Evolutionary conservation across 2,888 invertebrate genomes (phyloP), one percentile per base, ranked within the genome.

Genomic region (Elysia crispata): DNA sequence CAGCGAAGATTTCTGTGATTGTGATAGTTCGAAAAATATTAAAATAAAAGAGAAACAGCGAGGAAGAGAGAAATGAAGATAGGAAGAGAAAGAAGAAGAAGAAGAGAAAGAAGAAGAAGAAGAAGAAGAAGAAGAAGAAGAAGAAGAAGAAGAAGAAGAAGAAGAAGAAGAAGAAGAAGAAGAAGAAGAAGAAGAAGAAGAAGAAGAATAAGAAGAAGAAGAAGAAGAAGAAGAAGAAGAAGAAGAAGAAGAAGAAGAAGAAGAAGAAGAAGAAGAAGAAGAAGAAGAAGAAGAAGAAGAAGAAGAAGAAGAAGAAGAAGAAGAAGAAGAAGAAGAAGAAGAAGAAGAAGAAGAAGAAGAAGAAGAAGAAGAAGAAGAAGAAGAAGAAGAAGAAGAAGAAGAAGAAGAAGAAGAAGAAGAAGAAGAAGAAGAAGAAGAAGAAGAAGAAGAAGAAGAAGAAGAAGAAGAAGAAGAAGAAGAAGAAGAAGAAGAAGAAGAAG

Each of bases 271-370:
- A 41, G n/a, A 33, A n/a, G 25, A 31, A 31, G n/a, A 54, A 41
- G 41, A 70, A 28, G n/a, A 20, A 0, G 62, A 66, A 64, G 20
- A n/a, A 54, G 67, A 66, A 33, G 23, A 50, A 30, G 23, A 57
- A 60, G 62, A 41, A 54, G 77, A 60, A 20, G 13, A 28, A 31
- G 33, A 60, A 33, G 50, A 62, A 31, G 57, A 69, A 60, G 28
- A 41, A 30, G 70, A 70, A 30, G 20, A 23, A 23, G 18, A 73
- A 18, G 18, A n/a, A n/a, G n/a, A n/a, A n/a, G n/a, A n/a, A n/a
- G n/a, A n/a, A n/a, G n/a, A n/a, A n/a, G n/a, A n/a, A n/a, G n/a
- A n/a, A n/a, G n/a, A n/a, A n/a, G n/a, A n/a, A n/a, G n/a, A n/a
- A n/a, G n/a, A n/a, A n/a, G n/a, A n/a, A n/a, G n/a, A n/a, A n/a